Evolutionary conservation across 92 coral and sea anemone species (phyloP).

Genomic region (Porites evermanni): DNA sequence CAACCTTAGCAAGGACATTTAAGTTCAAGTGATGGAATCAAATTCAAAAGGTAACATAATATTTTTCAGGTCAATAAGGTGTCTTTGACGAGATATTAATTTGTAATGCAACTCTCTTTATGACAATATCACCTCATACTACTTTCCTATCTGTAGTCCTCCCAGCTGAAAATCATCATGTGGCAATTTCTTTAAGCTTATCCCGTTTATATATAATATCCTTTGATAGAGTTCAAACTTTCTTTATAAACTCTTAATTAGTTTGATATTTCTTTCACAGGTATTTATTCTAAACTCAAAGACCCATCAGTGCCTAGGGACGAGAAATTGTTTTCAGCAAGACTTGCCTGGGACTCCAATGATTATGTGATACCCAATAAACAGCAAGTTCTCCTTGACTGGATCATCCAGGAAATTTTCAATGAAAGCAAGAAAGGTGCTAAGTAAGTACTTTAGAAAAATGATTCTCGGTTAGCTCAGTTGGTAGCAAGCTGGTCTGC

Average conservation of each 20-base stretch:
- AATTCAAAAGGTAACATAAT: slow-evolving; percentile 20
- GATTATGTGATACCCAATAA: slow-evolving; percentile 84
- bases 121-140: no score
- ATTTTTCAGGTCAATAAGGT: no score
- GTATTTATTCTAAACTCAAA: slow-evolving; percentile 76
- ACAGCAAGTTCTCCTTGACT: slow-evolving; percentile 79
- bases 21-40: slow-evolving; percentile 13
- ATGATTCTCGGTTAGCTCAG: no score
- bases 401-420: slow-evolving; percentile 75
- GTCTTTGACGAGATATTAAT: no score
- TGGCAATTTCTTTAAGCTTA: no score
- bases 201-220: no score
- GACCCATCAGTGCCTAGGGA: slow-evolving; percentile 54
- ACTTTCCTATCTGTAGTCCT: no score
- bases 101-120: no score
- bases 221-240: no score
- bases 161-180: no score
- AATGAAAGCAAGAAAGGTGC: slow-evolving; percentile 47
- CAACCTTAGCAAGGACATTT: neutral
- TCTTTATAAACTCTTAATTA: no score
- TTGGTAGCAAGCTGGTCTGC: no score
- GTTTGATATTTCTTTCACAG: slow-evolving; percentile 23
- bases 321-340: slow-evolving; percentile 68
- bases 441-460: neutral
- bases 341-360: slow-evolving; percentile 67